phyloP scores from a whole-genome alignment of 2,113 vertebrate genomes.

The Choloepus hoffmanni region DNA sequence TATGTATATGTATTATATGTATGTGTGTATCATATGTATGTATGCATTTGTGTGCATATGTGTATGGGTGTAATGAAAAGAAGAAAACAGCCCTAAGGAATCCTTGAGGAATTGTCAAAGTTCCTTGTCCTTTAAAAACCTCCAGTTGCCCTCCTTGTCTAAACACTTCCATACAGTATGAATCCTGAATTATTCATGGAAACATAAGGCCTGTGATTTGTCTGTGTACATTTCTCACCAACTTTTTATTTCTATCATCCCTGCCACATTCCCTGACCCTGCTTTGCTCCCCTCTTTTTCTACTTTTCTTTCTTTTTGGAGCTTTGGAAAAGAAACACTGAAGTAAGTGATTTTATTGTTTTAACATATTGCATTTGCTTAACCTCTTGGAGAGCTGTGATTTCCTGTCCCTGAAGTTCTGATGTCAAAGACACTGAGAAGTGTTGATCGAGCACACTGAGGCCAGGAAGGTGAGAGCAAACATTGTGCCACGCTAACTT shows the following conservation, averaged over 20 bases:
- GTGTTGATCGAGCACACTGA: constrained; percentile 34
- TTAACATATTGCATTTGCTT: constrained; percentile 76
- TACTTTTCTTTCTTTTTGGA: background rate
- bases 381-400: constrained; percentile 62
- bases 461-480: background rate
- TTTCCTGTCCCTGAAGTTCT: constrained; percentile 53
- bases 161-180: background rate
- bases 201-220: constrained; percentile 44
- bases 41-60: background rate
- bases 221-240: constrained; percentile 37
- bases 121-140: constrained; percentile 54
- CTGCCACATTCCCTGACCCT: background rate
- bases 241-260: constrained; percentile 39
- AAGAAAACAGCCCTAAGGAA: background rate
- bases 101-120: constrained; percentile 17
- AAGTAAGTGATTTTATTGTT: constrained; percentile 69
- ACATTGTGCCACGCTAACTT: background rate
- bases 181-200: constrained; percentile 71
- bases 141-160: constrained; percentile 34
- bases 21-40: background rate
- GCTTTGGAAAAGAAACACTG: constrained; percentile 68
- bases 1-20: background rate
- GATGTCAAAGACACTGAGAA: constrained; percentile 56
- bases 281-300: background rate
- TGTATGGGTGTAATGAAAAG: background rate